Evolutionary conservation across 92 coral and sea anemone genomes (phyloP), one percentile per base, ranked within the genome.

Genomic region (Meandrina meandrites): DNA sequence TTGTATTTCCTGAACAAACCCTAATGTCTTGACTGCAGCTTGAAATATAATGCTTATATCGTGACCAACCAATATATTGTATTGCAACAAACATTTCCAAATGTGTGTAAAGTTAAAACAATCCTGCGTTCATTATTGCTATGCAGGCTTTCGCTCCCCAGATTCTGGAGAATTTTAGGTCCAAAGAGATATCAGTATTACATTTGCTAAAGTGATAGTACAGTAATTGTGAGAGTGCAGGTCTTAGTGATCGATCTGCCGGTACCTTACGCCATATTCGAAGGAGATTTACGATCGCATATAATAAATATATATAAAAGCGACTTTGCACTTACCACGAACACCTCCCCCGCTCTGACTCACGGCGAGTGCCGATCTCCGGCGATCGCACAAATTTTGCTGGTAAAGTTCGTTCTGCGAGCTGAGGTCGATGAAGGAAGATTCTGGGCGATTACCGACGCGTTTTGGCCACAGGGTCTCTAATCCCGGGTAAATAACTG

Each of bases 401-500:
- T 82, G 86, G 66, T 42, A 82, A 32, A 42, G n/a, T 82, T 48
- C 86, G 62, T 32, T 68, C 62, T 68, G 77, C 22, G 13, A 14
- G 24, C 17, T 42, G 60, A 31, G 64, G 16, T 68, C 64, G 64
- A 68, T 32, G 72, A 82, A 30, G 45, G 31, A 21, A 21, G 60
- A 28, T 19, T 30, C 30, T 9, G 45, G 19, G 1, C 47, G 66
- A 69, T 6, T 45, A 5, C 13, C 48, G 12, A 15, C 45, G 17
- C 42, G 42, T 12, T 16, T 31, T 27, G 51, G 15, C 68, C 68
- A 60, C 75, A 5, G 18, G 1, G 16, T 42, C 27, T 35, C 78
- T 40, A 21, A 21, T 68, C 35, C 32, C 53, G 50, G 64, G 48
- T 69, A 48, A 48, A 28, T 19, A 37, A 58, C 1, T 32, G 69